These are phyloP conservation scores for Sternarchorhynchus goeldii DNA, from an alignment of 2,797 vertebrate genomes.

Conservation along the genomic window DNA sequence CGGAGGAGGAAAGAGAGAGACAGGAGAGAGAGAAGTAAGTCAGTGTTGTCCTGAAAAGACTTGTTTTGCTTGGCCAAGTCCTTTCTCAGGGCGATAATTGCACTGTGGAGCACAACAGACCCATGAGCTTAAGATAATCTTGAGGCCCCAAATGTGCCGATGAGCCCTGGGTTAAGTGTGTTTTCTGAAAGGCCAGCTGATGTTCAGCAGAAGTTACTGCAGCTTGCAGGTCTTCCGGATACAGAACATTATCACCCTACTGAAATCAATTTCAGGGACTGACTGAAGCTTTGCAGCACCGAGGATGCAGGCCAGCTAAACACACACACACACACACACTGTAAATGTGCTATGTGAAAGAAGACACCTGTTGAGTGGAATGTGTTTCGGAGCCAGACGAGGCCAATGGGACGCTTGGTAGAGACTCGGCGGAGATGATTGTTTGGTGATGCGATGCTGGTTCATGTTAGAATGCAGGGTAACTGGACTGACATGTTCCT, in stretches of 20 bases:
- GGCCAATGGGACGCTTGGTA: background rate
- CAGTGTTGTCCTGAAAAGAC: constrained; percentile 68
- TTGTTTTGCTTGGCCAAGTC: constrained; percentile 72
- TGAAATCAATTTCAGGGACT: no score
- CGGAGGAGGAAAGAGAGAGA: constrained; percentile 18
- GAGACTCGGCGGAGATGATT: background rate
- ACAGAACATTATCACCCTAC: background rate
- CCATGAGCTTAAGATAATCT: constrained; percentile 61
- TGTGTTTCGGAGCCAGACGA: no score
- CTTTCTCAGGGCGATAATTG: constrained; percentile 69
- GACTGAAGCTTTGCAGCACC: background rate
- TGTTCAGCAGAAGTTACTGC: background rate
- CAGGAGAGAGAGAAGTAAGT: constrained; percentile 63
- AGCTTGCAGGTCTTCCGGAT: background rate
- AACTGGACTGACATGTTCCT: constrained; percentile 64
- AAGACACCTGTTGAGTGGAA: no score
- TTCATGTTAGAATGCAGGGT: constrained; percentile 65
- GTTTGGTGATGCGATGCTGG: background rate
- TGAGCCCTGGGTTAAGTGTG: constrained; percentile 39
- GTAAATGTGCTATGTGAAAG: background rate
- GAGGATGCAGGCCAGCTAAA: no score
- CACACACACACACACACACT: background rate
- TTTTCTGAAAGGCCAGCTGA: constrained; percentile 20
- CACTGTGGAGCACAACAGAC: constrained; percentile 62
- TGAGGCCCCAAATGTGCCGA: constrained; percentile 48